Conservation (phyloP, 2,797 vertebrate genomes). For the Macropodus opercularis region DNA sequence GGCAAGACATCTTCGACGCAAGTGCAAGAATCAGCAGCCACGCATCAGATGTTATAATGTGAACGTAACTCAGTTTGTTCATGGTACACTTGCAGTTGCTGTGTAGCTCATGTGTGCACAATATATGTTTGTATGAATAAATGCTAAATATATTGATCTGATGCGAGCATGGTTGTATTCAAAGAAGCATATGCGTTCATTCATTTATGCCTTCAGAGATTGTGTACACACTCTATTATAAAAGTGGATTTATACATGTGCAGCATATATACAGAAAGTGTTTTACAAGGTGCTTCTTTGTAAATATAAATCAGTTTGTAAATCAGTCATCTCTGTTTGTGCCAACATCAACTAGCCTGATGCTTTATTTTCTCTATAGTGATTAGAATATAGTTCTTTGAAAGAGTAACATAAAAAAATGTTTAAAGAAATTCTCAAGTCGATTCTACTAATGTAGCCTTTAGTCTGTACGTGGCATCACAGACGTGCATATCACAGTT, state of each 20-base stretch:
- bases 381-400: constrained; percentile 18
- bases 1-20: constrained; percentile 21
- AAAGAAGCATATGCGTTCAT: too few species aligned
- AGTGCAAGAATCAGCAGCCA: too few species aligned
- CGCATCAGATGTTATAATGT: neutral
- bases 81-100: too few species aligned
- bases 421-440: constrained; percentile 3
- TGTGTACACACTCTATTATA: too few species aligned
- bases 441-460: neutral
- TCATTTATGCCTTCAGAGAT: too few species aligned
- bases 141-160: too few species aligned
- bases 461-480: constrained; percentile 16
- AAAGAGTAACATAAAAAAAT: neutral
- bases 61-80: too few species aligned
- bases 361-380: constrained; percentile 1
- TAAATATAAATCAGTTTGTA: neutral
- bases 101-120: too few species aligned
- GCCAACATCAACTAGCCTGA: constrained; percentile 28
- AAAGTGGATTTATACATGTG: too few species aligned
- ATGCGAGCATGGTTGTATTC: too few species aligned
- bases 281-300: neutral
- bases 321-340: constrained; percentile 33
- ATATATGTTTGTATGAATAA: too few species aligned
- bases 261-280: too few species aligned
- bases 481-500: constrained; percentile 2